Evolutionary conservation across 2,888 invertebrate genomes (phyloP).

Genomic region (Gordius sp.): DNA sequence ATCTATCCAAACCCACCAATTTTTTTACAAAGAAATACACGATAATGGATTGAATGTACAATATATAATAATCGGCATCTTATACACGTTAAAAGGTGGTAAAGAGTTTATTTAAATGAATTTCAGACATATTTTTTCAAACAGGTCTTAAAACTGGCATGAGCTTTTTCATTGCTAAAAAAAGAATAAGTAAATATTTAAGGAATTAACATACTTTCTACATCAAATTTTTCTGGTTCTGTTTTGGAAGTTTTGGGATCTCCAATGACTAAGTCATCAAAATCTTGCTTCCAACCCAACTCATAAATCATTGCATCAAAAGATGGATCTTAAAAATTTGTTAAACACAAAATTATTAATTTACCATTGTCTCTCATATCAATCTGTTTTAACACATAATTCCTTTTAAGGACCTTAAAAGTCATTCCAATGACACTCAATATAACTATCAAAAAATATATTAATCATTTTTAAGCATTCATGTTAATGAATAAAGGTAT

Average conservation of each 20-base stretch:
- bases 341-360: background rate
- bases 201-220: constrained; percentile 6
- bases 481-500: no score
- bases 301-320: background rate
- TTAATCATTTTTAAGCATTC: no score
- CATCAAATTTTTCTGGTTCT: constrained; percentile 2
- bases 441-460: background rate
- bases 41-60: no score
- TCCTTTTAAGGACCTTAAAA: background rate
- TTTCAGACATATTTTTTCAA: no score
- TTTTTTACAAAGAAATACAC: no score
- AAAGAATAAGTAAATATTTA: no score
- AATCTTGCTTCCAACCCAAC: constrained; percentile 9
- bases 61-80: no score
- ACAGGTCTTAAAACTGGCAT: no score
- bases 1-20: no score
- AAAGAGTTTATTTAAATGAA: no score
- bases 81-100: no score
- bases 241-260: background rate
- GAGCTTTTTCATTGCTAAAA: no score
- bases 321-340: background rate
- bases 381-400: constrained; percentile 2
- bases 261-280: background rate
- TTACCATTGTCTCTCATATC: background rate
- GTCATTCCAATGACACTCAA: background rate